These are phyloP conservation scores for Poeciliopsis retropinna DNA, from an alignment of 2,113 vertebrate species.

Conservation along the genomic window DNA sequence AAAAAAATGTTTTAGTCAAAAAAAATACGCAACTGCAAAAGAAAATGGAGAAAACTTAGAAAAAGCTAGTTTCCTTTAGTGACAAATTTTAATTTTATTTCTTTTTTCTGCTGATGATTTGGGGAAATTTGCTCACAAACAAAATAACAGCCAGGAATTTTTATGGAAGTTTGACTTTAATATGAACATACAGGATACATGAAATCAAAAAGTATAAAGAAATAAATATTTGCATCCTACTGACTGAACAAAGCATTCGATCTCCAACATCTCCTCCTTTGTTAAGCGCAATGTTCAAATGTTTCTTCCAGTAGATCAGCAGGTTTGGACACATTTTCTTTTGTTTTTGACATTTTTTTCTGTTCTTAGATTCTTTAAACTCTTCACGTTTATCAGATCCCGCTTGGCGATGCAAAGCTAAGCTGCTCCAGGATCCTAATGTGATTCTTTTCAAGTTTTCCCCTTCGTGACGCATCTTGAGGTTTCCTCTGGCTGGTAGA, in stretches of 20 bases:
- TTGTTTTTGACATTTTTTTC: not conserved
- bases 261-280: not conserved
- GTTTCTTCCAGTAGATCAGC: not conserved
- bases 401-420: not conserved
- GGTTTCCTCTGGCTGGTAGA: not conserved
- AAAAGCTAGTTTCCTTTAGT: too few species aligned
- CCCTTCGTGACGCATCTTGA: not conserved
- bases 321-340: not conserved
- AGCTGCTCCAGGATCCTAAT: not conserved
- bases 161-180: not conserved
- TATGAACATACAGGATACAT: not conserved
- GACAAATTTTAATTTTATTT: too few species aligned
- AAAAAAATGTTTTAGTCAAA: too few species aligned
- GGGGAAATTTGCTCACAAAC: not conserved
- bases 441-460: not conserved
- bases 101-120: not conserved
- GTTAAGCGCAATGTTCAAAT: not conserved
- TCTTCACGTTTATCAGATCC: not conserved
- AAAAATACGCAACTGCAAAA: too few species aligned
- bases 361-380: not conserved
- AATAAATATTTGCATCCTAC: not conserved
- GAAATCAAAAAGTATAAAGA: not conserved
- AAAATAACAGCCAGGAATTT: not conserved
- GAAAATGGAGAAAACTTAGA: too few species aligned
- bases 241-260: constrained; percentile 9